Base-by-base conservation (phyloP, 2,113 vertebrate species). In the Phalacrocorax brasilianus region DNA sequence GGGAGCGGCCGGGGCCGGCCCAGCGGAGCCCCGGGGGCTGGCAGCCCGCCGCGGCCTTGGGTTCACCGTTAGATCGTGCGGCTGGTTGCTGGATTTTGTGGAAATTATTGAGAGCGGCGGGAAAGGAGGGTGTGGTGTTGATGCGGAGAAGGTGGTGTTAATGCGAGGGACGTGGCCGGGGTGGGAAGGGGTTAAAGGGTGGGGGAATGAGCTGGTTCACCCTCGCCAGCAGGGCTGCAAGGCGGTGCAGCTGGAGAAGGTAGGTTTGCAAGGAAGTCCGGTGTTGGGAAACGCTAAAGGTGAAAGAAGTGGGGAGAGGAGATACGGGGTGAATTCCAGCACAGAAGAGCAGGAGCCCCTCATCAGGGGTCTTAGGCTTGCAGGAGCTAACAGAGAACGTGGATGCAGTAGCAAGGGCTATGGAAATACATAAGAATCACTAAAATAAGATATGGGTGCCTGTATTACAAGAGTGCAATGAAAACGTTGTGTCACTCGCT, bases 401-500 rank as follows among this genome's bases (percentile, higher is more conserved):
- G 0, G 9, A 4, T 49, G 45, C 7, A 23, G 21, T 7, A 15
- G 45, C 18, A 44, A 75, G 27, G 59, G n/a, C 9, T 87, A 61
- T 20, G 30, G 18, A 79, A 73, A 19, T 44, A 13, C 27, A 80
- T 21, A 5, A 4, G 45, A 50, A 13, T 45, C 6, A 3, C 24
- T 70, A 45, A 50, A 83, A 27, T 16, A 58, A 62, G 33, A 8
- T 55, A 7, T 61, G 16, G 16, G 9, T n/a, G 52, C 8, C 40
- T 56, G 32, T 68, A 13, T 33, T 56, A 27, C 26, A 10, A 22
- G 49, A 67, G 4, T 5, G 10, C 15, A 30, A 32, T 27, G 62
- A 66, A 87, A 78, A 24, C 0, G 3, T 50, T 30, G 3, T 0
- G 0, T 32, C 20, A 23, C 11, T 75, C 14, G 26, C 62, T 53